A percentile compares a stretch with the other conserved stretches of the same genome.
Evolutionary conservation across 1,140 invertebrate genomes (phyloP).

Genomic region (Brachionus sp.): DNA sequence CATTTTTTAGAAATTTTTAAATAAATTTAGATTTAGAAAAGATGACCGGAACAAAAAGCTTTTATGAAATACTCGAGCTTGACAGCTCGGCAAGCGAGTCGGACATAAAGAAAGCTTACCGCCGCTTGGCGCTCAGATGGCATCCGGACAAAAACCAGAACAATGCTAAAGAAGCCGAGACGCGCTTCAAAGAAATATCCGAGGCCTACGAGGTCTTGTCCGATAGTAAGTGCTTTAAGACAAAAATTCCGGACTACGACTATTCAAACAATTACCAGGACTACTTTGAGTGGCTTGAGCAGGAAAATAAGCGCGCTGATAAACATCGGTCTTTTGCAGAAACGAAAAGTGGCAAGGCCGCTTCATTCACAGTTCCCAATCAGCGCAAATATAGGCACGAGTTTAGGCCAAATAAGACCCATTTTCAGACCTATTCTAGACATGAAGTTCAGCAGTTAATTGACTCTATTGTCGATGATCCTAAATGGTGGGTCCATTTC

Average conservation of each 20-base stretch:
- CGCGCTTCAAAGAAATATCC: slow-evolving; percentile 92
- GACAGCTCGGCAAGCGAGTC: slow-evolving; percentile 80
- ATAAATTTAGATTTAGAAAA: not conserved
- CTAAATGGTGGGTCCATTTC: slow-evolving; percentile 14
- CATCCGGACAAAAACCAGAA: slow-evolving; percentile 99
- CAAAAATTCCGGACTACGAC: slow-evolving; percentile 12
- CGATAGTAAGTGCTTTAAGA: slow-evolving; percentile 59
- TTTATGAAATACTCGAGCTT: slow-evolving; percentile 61
- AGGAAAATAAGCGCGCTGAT: not conserved
- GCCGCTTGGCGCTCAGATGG: slow-evolving; percentile 95
- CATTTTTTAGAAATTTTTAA: not conserved
- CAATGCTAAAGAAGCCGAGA: slow-evolving; percentile 89
- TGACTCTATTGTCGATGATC: not conserved
- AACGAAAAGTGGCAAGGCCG: not conserved
- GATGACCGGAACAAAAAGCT: slow-evolving; percentile 27
- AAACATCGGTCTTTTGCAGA: not conserved
- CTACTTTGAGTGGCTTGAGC: slow-evolving; percentile 42
- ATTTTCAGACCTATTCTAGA: not conserved
- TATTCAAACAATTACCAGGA: slow-evolving; percentile 35
- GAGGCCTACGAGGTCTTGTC: slow-evolving; percentile 98
- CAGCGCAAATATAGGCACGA: not conserved
- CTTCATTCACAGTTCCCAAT: not conserved
- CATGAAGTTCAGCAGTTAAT: not conserved
- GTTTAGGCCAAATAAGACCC: not conserved
- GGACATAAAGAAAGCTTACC: slow-evolving; percentile 85